These are phyloP conservation scores for Charina bottae DNA, from an alignment of 2,113 vertebrate species.

Conservation along the genomic window DNA sequence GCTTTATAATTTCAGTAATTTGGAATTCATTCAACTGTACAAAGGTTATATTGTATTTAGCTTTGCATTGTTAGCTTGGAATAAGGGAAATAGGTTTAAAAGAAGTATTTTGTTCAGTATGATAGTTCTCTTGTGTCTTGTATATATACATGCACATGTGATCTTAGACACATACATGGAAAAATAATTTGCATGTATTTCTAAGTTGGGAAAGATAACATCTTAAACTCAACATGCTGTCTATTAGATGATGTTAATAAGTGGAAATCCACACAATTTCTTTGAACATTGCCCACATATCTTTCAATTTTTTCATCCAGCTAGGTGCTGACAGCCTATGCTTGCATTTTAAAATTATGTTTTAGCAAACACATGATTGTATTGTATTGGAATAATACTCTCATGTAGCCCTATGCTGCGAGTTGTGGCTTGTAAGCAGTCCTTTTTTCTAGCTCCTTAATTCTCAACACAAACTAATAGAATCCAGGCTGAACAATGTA, in stretches of 20 bases:
- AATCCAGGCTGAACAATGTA: background rate
- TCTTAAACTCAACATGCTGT: background rate
- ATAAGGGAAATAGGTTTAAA: background rate
- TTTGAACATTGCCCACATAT: background rate
- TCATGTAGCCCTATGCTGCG: background rate
- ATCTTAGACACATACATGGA: background rate
- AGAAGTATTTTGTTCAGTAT: background rate
- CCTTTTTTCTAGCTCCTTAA: background rate
- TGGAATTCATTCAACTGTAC: background rate
- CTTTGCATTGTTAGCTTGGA: background rate
- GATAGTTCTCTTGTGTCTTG: background rate
- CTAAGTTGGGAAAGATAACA: background rate
- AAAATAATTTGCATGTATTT: background rate
- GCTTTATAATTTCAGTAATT: background rate
- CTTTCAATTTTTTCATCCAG: background rate
- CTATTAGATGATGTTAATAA: background rate
- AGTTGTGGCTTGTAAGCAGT: background rate
- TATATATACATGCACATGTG: too few species aligned
- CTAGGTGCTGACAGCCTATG: background rate
- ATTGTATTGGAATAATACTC: conserved; percentile 23
- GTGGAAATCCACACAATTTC: background rate
- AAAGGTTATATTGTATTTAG: background rate
- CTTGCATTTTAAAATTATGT: background rate
- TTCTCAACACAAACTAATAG: background rate
- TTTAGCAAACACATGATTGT: conserved; percentile 23